Evolutionary conservation across 1,140 invertebrate genomes (phyloP).

Genomic region (Phymorhynchus buccinoides): DNA sequence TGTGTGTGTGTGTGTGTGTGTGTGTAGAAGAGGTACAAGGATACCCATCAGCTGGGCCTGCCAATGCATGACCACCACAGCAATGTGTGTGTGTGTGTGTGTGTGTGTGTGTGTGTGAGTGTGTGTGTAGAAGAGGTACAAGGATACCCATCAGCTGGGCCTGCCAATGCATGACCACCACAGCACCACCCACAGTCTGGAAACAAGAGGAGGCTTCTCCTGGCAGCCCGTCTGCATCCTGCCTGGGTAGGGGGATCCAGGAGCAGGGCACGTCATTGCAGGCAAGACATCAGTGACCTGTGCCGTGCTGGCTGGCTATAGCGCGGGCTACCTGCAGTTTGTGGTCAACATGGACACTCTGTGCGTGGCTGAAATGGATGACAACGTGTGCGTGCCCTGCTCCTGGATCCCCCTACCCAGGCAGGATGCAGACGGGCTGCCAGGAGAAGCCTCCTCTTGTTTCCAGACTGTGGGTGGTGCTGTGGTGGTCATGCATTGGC

Average conservation of each 20-base stretch:
- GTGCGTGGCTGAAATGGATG: slow-evolving; percentile 11
- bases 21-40: no score
- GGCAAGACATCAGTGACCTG: slow-evolving; percentile 18
- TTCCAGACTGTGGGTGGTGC: slow-evolving; percentile 4
- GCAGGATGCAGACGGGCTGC: background rate
- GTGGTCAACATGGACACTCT: slow-evolving; percentile 28
- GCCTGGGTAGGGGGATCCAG: slow-evolving; percentile 18
- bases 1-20: no score
- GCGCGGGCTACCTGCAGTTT: slow-evolving; percentile 24
- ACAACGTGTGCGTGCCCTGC: slow-evolving; percentile 27
- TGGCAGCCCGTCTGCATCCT: background rate
- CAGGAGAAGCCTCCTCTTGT: background rate
- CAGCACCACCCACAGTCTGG: background rate
- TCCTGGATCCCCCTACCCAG: slow-evolving; percentile 25
- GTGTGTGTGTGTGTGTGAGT: no score
- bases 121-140: no score
- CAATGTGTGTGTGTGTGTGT: no score
- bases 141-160: slow-evolving; percentile 32
- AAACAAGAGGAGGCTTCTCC: background rate
- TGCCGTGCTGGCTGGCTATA: slow-evolving; percentile 10
- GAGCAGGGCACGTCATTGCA: slow-evolving; percentile 26
- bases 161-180: background rate
- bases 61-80: no score
- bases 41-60: no score
- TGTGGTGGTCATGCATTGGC: background rate